phyloP scores from a whole-genome alignment of 1,140 invertebrate species.

The Hyles euphorbiae region DNA sequence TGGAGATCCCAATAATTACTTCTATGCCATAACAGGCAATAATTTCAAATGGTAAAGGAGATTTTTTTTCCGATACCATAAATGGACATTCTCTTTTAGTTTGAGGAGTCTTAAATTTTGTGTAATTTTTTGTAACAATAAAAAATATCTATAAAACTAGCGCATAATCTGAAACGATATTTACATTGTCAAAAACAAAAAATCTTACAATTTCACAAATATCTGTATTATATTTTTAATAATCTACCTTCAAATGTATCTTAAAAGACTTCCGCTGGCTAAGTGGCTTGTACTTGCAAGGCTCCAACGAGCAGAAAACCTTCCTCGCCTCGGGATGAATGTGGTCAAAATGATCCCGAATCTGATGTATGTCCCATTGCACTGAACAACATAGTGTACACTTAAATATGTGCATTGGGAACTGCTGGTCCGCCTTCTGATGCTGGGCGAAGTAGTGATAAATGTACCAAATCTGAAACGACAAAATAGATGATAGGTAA shows the following conservation, averaged over 20 bases:
- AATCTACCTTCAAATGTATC: constrained; percentile 59
- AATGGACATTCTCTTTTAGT: too few species aligned
- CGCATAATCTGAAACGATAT: too few species aligned
- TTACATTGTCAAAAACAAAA: too few species aligned
- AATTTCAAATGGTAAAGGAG: too few species aligned
- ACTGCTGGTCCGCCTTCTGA: constrained; percentile 18
- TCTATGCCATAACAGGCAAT: too few species aligned
- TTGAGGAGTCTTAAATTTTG: too few species aligned
- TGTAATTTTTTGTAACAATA: too few species aligned
- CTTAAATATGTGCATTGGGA: constrained; percentile 41
- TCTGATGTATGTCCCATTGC: constrained; percentile 38
- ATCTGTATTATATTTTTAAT: too few species aligned
- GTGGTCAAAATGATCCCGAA: constrained; percentile 52
- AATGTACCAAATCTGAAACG: constrained; percentile 56
- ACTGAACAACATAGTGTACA: constrained; percentile 56
- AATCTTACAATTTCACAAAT: not conserved
- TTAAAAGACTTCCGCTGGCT: constrained; percentile 63
- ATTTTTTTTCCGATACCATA: too few species aligned
- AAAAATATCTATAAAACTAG: too few species aligned
- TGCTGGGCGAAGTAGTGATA: constrained; percentile 57
- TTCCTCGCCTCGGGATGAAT: constrained; percentile 58
- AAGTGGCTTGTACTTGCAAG: constrained; percentile 61
- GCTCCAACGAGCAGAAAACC: constrained; percentile 56
- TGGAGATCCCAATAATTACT: too few species aligned
- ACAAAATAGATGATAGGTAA: constrained; percentile 5